Conservation (phyloP, 1,140 invertebrate species). For the Caerostris extrusa region DNA sequence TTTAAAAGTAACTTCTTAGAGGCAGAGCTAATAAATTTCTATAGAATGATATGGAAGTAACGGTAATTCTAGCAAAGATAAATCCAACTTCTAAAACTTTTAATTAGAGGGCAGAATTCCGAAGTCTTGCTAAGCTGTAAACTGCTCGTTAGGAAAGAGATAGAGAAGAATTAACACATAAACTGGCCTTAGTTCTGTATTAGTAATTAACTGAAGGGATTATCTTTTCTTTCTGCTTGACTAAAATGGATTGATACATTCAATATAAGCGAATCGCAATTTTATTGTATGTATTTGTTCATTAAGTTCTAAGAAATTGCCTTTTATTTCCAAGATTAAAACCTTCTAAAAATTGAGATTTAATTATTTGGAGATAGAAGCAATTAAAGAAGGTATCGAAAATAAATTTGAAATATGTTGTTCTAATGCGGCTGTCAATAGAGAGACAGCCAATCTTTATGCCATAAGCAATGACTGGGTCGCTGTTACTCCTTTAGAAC, state of each 20-base stretch:
- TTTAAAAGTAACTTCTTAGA: not conserved
- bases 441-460: too few relatives aligned
- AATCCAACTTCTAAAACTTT: not conserved
- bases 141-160: not conserved
- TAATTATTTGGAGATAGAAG: too few relatives aligned
- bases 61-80: not conserved
- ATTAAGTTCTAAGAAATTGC: not conserved
- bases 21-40: not conserved
- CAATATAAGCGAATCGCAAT: not conserved
- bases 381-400: not conserved
- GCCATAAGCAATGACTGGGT: too few relatives aligned
- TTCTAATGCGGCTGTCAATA: not conserved
- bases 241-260: not conserved
- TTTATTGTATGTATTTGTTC: not conserved
- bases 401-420: not conserved
- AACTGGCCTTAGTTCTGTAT: not conserved
- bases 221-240: not conserved
- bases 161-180: not conserved
- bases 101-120: not conserved
- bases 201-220: not conserved
- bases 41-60: not conserved
- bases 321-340: not conserved
- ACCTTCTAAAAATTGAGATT: too few relatives aligned
- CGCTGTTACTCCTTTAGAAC: too few relatives aligned
- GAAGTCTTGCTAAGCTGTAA: not conserved